Percentiles rank a stretch among this genome's conserved stretches.
Evolutionary conservation across 2,797 vertebrate species (phyloP).

Genomic region (Thunnus albacares): DNA sequence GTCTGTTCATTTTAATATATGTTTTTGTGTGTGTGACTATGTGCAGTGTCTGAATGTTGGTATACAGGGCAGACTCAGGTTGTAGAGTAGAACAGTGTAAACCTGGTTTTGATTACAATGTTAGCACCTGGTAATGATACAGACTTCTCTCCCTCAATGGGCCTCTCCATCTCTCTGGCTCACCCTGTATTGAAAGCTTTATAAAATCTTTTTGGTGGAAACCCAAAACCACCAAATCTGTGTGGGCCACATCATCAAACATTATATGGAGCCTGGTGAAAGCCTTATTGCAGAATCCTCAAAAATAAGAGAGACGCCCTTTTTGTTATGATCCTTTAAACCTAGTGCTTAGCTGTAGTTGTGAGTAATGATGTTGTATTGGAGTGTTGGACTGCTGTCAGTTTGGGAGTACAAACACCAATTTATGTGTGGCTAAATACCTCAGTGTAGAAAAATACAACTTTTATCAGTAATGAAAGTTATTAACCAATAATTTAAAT

Average conservation of each 20-base stretch:
- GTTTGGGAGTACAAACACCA: neutral
- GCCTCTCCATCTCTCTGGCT: constrained; percentile 63
- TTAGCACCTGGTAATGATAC: constrained; percentile 64
- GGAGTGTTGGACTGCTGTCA: constrained; percentile 8
- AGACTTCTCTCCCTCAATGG: constrained; percentile 60
- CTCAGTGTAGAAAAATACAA: neutral
- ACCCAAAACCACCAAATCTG: constrained; percentile 77
- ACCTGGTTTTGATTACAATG: constrained; percentile 78
- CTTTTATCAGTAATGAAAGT: constrained; percentile 21
- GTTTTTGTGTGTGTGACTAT: constrained; percentile 16
- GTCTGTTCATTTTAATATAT: neutral
- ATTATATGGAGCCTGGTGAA: constrained; percentile 48
- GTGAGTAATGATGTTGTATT: constrained; percentile 27
- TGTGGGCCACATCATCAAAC: constrained; percentile 74
- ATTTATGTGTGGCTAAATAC: constrained; percentile 8
- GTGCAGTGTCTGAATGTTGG: constrained; percentile 35
- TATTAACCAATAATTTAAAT: constrained; percentile 21
- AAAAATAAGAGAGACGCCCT: constrained; percentile 26
- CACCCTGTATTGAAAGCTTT: constrained; percentile 69
- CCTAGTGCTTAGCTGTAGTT: constrained; percentile 35
- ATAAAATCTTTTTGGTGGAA: constrained; percentile 77
- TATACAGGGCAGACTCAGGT: constrained; percentile 65
- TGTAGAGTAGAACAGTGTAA: constrained; percentile 33
- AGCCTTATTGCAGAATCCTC: constrained; percentile 49
- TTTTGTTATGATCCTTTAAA: constrained; percentile 61